Evolutionary conservation across 2,113 vertebrate genomes (phyloP).

Genomic region (Cynopterus brachyotis): DNA sequence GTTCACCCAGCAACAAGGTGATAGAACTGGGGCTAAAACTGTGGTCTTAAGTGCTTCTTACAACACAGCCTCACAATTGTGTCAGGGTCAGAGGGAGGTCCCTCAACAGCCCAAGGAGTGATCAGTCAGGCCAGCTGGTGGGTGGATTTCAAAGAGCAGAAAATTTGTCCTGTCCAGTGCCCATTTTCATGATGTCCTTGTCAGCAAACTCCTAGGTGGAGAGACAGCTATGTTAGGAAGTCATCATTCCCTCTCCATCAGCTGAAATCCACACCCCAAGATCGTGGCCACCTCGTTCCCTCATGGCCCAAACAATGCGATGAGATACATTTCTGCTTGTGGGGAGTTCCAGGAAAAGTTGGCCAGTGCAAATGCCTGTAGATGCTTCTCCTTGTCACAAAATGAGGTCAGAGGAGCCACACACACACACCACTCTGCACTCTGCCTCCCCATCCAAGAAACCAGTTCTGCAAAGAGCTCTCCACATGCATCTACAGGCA

Average conservation of each 20-base stretch:
- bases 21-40: neutral
- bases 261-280: neutral
- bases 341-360: neutral
- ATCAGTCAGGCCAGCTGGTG: neutral
- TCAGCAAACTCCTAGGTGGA: neutral
- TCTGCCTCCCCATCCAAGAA: neutral
- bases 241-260: neutral
- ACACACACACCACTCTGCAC: neutral
- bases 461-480: neutral
- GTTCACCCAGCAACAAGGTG: neutral
- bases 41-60: neutral
- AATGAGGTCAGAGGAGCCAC: neutral
- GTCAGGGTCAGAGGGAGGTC: accelerated
- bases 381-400: neutral
- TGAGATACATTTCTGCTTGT: neutral
- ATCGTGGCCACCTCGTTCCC: accelerated
- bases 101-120: neutral
- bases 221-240: neutral
- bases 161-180: neutral
- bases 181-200: neutral
- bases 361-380: neutral
- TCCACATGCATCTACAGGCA: neutral
- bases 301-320: accelerated
- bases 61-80: neutral
- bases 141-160: neutral